A percentile compares a stretch with the other conserved stretches of the same genome.
Evolutionary conservation across 2,113 vertebrate species (phyloP).

Genomic region (Talpa occidentalis): DNA sequence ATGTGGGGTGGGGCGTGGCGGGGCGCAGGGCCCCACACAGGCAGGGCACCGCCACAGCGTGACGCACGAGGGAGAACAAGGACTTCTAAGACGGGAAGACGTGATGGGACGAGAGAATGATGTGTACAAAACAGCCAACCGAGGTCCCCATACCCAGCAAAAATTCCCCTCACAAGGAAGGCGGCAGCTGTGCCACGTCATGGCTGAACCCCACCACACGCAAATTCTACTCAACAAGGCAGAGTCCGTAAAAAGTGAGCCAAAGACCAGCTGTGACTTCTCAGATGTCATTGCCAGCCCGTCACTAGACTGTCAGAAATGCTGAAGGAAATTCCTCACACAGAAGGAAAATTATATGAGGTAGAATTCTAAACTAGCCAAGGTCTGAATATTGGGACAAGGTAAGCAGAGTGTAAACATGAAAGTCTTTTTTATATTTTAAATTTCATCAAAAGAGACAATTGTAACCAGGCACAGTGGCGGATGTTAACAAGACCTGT

Average conservation of each 20-base stretch:
- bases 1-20: too few species aligned
- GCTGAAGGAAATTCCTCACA: neutral
- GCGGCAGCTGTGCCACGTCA: accelerated
- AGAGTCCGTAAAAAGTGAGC: accelerated
- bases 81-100: too few species aligned
- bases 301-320: accelerated
- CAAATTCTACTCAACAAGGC: accelerated
- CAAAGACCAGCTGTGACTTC: neutral
- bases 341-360: neutral
- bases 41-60: too few species aligned
- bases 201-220: accelerated
- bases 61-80: too few species aligned
- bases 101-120: neutral
- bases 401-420: too few species aligned
- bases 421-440: neutral
- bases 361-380: accelerated
- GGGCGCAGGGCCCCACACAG: too few species aligned
- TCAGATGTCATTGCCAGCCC: neutral
- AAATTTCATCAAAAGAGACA: neutral
- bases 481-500: too few species aligned
- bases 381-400: too few species aligned
- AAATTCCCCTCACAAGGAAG: neutral
- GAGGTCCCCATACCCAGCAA: neutral
- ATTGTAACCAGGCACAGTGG: too few species aligned
- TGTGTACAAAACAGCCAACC: too few species aligned